These are phyloP conservation scores for Drosophila meridionalis DNA, from an alignment of 2,888 invertebrate genomes.

Conservation along the genomic window DNA sequence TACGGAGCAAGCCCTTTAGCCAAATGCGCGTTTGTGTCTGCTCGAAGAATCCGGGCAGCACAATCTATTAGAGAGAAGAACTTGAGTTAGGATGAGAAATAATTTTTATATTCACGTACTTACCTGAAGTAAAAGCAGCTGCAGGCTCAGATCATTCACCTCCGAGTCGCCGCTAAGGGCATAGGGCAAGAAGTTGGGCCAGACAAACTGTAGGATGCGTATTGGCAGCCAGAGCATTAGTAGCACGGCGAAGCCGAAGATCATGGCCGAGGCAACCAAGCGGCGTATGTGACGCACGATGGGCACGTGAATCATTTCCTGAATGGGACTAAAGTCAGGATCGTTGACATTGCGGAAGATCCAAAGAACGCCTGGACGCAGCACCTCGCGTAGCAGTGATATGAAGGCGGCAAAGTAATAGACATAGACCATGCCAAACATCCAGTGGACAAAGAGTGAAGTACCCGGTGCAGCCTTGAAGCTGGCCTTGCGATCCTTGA, in stretches of 20 bases:
- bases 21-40: slow-evolving; percentile 98
- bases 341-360: slow-evolving; percentile 99
- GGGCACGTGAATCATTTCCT: slow-evolving; percentile 99
- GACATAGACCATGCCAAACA: slow-evolving; percentile 99
- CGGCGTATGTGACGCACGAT: slow-evolving; percentile 95
- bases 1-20: slow-evolving; percentile 94
- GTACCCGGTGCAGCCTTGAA: slow-evolving; percentile 97
- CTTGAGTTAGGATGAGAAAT: neutral
- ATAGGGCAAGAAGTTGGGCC: slow-evolving; percentile 97
- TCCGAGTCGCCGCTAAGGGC: slow-evolving; percentile 95
- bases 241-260: slow-evolving; percentile 97
- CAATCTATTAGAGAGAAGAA: slow-evolving; percentile 87
- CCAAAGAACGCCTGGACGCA: slow-evolving; percentile 99
- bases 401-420: slow-evolving; percentile 99
- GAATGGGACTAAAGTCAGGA: slow-evolving; percentile 99
- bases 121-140: slow-evolving; percentile 94
- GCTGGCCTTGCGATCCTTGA: slow-evolving; percentile 94
- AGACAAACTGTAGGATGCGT: slow-evolving; percentile 91
- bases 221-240: slow-evolving; percentile 98
- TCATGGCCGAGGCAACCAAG: slow-evolving; percentile 95
- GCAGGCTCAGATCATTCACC: slow-evolving; percentile 97
- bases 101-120: slow-evolving; percentile 29
- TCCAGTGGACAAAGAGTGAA: slow-evolving; percentile 99
- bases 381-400: slow-evolving; percentile 94
- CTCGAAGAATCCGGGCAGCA: slow-evolving; percentile 97